A percentile compares a stretch with the other conserved stretches of the same genome.
Conservation (phyloP, 2,113 vertebrate genomes). For the Tupaia chinensis region DNA sequence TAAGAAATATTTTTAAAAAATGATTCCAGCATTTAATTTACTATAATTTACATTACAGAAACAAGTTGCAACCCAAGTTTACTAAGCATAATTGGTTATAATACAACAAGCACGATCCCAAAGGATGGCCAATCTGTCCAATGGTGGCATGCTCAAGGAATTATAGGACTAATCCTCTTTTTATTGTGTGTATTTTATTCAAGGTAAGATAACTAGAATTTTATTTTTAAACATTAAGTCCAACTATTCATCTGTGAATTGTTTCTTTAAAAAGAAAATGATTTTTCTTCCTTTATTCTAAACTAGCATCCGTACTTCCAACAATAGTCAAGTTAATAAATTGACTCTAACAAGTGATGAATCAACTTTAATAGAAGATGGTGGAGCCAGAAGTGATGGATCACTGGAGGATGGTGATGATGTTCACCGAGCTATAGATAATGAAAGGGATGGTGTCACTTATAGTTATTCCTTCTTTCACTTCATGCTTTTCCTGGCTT, state of each 20-base stretch:
- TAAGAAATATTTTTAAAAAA: not conserved
- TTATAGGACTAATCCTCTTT: constrained; percentile 97
- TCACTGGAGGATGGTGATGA: constrained; percentile 91
- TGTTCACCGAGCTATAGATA: constrained; percentile 93
- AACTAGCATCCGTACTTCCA: constrained; percentile 95
- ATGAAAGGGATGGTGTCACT: constrained; percentile 96
- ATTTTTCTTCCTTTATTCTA: not conserved
- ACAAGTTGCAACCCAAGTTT: constrained; percentile 97
- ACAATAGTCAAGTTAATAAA: constrained; percentile 97
- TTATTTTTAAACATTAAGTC: not conserved
- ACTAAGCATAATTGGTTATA: constrained; percentile 96
- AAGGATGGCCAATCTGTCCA: constrained; percentile 91
- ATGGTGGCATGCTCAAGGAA: constrained; percentile 99
- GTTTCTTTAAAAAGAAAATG: not conserved
- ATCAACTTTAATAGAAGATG: constrained; percentile 97
- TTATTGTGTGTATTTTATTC: constrained; percentile 98
- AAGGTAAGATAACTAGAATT: constrained; percentile 88
- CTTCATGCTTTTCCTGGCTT: constrained; percentile 99
- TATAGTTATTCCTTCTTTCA: constrained; percentile 99
- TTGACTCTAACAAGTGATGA: constrained; percentile 97
- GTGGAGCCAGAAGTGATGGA: constrained; percentile 89
- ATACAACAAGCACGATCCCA: constrained; percentile 91
- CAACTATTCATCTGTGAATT: not conserved
- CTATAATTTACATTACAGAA: constrained; percentile 86
- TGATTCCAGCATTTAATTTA: constrained; percentile 32